Conservation (phyloP, 2,888 invertebrate species). For the Deilephila elpenor region DNA sequence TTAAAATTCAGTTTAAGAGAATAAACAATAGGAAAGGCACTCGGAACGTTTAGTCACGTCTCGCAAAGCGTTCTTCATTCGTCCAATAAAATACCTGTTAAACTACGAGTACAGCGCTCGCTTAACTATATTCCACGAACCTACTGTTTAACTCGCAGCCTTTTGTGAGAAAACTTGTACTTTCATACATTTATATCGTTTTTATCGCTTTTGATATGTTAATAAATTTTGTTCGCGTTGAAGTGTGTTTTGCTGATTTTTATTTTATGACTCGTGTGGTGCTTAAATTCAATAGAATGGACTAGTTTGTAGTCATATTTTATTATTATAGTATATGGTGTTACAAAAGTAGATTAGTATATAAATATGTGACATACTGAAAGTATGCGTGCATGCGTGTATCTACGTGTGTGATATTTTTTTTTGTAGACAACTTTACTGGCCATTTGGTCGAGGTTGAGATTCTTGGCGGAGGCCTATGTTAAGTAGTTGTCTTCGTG, state of each 20-base stretch:
- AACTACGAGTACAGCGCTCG: conserved; percentile 18
- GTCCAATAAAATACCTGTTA: conserved; percentile 35
- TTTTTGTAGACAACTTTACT: too few relatives aligned
- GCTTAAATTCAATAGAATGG: too few relatives aligned
- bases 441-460: too few relatives aligned
- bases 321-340: too few relatives aligned
- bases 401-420: too few relatives aligned
- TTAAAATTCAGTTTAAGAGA: not conserved
- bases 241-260: not conserved
- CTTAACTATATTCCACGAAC: conserved; percentile 27
- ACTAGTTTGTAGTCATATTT: too few relatives aligned
- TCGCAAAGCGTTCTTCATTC: conserved; percentile 32
- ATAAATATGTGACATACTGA: too few relatives aligned
- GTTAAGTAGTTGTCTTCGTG: too few relatives aligned
- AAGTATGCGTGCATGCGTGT: too few relatives aligned
- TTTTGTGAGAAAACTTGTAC: conserved; percentile 20
- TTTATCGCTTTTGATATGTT: not conserved
- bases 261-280: too few relatives aligned
- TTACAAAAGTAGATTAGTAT: too few relatives aligned
- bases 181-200: conserved; percentile 3
- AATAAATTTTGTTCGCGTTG: not conserved
- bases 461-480: too few relatives aligned
- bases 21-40: conserved; percentile 16
- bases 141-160: conserved; percentile 9
- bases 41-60: conserved; percentile 30